Conservation (phyloP, 92 coral and sea anemone genomes). For the Bergia sp. region DNA sequence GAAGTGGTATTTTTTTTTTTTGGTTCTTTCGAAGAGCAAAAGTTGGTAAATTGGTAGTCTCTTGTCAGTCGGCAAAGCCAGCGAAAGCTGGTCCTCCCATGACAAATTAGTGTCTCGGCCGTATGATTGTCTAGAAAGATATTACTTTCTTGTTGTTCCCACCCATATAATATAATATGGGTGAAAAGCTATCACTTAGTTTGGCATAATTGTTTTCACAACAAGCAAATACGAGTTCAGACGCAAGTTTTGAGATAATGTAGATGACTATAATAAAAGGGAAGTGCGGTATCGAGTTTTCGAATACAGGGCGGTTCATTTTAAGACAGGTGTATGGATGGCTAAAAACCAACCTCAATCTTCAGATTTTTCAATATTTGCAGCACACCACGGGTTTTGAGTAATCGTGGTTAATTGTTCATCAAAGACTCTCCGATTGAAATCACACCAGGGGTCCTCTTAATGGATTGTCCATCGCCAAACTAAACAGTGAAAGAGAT, state of each 20-base stretch:
- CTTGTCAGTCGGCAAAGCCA: conserved; percentile 50
- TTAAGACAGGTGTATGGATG: conserved; percentile 26
- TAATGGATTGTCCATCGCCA: conserved; percentile 33
- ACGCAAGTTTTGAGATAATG: background rate
- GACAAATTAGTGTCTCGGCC: conserved; percentile 56
- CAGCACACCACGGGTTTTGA: conserved; percentile 18
- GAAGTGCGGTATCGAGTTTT: background rate
- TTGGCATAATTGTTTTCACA: conserved; percentile 44
- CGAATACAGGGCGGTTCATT: conserved; percentile 3
- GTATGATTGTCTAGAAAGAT: conserved; percentile 48
- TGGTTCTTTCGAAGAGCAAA: conserved; percentile 17
- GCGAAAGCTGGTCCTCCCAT: conserved; percentile 34
- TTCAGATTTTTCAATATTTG: conserved; percentile 34
- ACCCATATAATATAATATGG: conserved; percentile 46
- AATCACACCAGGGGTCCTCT: conserved; percentile 26
- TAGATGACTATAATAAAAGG: background rate
- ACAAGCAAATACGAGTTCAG: conserved; percentile 9
- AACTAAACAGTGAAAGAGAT: conserved; percentile 13
- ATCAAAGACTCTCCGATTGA: conserved; percentile 42
- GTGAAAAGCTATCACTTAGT: conserved; percentile 50
- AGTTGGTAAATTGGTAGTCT: conserved; percentile 39
- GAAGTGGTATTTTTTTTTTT: background rate
- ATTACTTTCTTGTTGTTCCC: conserved; percentile 52
- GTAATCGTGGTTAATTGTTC: conserved; percentile 43
- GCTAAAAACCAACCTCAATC: conserved; percentile 11